Evolutionary conservation across 2,888 invertebrate species (phyloP), one percentile per base, ranked within the genome.

Genomic region (Microchrysa polita): DNA sequence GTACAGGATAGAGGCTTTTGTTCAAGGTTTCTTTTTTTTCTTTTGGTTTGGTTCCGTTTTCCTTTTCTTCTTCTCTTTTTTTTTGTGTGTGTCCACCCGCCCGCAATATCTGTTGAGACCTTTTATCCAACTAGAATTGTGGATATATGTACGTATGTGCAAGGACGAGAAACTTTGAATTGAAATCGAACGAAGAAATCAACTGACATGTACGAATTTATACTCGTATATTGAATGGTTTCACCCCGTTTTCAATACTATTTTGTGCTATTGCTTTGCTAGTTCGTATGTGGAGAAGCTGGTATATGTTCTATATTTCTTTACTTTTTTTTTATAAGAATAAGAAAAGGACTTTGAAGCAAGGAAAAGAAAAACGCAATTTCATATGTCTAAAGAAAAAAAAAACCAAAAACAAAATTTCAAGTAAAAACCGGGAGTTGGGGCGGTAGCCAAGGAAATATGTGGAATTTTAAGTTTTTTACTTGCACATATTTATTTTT

Each of bases 11-110:
- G n/a, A n/a, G 27, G 27, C 60, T 72, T 72, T 72, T 60, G 59
- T 59, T 60, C 72, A 42, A 71, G 20, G 22, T 72, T 44, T 42
- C 27, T 7, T 67, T 69, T 40, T 40, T 27, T 23, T 55, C 22
- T 67, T 67, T 57, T 12, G 27, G 4, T 53, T 48, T 69, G 34
- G 55, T 69, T 55, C 27, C 34, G 55, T 69, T 69, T 44, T 42
- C 27, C 9, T 67, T 69, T 40, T 40, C 23, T 23, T 55, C 22
- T 67, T 67, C 40, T 12, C n/a, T 7, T 53, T 48, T 69, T 69
- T 69, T 55, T 57, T 57, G 48, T 72, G 60, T 72, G 59, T 72
- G 72, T 72, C 72, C 72, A 59, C 59, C 72, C 60, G 59, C 60
- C 44, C n/a, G n/a, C 72, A 44, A 72, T 53, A 67, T 60, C 60